Evolutionary conservation across 2,113 vertebrate genomes (phyloP).

Genomic region (Pachyramphus minor): DNA sequence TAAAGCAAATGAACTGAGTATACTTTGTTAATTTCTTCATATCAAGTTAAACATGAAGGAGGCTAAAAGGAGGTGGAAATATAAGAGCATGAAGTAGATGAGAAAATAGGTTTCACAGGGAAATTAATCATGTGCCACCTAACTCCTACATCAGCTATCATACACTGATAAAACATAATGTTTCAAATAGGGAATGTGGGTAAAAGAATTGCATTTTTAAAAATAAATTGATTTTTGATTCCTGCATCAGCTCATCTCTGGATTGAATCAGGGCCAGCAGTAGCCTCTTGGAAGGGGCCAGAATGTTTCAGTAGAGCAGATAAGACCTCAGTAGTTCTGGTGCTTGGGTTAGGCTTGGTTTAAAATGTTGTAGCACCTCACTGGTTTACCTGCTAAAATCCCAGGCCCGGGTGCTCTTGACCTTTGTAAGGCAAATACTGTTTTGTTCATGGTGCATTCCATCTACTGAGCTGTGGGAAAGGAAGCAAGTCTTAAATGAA

Average conservation of each 20-base stretch:
- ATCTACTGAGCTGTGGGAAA: background rate
- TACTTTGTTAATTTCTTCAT: background rate
- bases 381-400: background rate
- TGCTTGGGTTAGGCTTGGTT: background rate
- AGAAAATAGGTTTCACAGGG: background rate
- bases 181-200: background rate
- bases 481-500: background rate
- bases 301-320: background rate
- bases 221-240: background rate
- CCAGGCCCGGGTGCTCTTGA: background rate
- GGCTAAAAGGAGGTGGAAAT: background rate
- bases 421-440: background rate
- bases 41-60: background rate
- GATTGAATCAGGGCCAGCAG: background rate
- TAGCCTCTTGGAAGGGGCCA: background rate
- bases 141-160: background rate
- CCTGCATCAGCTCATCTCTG: background rate
- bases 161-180: rapidly evolving
- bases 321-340: background rate
- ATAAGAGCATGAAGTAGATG: background rate
- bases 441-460: background rate
- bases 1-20: background rate
- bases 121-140: background rate
- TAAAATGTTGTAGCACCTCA: background rate
- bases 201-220: background rate